Evolutionary conservation across 2,888 invertebrate genomes (phyloP).

Genomic region (Plebejus argus): DNA sequence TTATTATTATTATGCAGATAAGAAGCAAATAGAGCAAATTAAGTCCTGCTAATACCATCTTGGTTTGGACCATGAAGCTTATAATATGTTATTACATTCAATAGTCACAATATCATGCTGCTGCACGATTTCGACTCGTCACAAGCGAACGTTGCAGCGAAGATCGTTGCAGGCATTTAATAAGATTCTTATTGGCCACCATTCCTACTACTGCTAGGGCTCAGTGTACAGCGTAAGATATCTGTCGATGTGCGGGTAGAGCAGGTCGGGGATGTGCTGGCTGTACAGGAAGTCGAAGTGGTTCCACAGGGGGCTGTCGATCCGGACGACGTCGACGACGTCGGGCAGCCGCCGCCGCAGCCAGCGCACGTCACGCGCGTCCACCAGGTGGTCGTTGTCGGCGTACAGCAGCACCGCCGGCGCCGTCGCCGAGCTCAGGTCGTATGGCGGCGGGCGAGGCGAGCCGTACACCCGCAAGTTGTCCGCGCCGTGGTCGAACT

Average conservation of each 20-base stretch:
- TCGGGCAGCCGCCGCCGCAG: slow-evolving; percentile 48
- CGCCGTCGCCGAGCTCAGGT: slow-evolving; percentile 51
- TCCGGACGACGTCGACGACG: slow-evolving; percentile 39
- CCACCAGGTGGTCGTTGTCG: slow-evolving; percentile 50
- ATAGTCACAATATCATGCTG: too few species aligned
- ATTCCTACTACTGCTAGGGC: neutral
- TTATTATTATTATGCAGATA: too few species aligned
- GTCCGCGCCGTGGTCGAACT: slow-evolving; percentile 52
- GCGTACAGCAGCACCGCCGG: slow-evolving; percentile 49
- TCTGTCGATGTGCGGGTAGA: slow-evolving; percentile 29
- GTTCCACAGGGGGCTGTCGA: slow-evolving; percentile 44
- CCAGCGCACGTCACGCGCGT: slow-evolving; percentile 47
- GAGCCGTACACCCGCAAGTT: slow-evolving; percentile 51
- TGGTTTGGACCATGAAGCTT: too few species aligned
- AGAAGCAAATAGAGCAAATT: too few species aligned
- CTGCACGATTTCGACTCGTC: too few species aligned
- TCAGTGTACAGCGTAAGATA: slow-evolving; percentile 30
- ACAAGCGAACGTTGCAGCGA: too few species aligned
- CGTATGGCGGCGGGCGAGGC: slow-evolving; percentile 50
- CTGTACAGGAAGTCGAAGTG: slow-evolving; percentile 53
- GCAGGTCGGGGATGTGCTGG: neutral
- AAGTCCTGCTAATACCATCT: too few species aligned
- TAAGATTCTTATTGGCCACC: too few species aligned
- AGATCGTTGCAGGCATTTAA: too few species aligned
- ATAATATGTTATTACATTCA: too few species aligned